Evolutionary conservation across 2,113 vertebrate genomes (phyloP).

Genomic region (Pachyramphus minor): DNA sequence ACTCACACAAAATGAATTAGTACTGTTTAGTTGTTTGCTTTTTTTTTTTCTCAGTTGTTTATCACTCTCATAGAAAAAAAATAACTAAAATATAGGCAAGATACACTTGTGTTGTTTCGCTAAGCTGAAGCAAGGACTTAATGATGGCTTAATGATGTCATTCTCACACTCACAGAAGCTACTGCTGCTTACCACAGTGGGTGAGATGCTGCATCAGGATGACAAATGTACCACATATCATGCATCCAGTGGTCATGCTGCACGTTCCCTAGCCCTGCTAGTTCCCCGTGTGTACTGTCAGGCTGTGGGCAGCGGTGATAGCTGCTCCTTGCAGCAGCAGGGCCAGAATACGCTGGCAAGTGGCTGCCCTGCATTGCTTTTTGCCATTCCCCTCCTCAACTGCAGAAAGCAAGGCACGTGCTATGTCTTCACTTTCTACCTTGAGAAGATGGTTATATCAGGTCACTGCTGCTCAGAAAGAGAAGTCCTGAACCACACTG

Average conservation of each 20-base stretch:
- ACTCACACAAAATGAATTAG: not conserved
- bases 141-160: not conserved
- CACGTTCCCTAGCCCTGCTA: not conserved
- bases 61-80: not conserved
- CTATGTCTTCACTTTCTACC: not conserved
- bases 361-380: too few species aligned
- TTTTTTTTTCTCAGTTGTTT: not conserved
- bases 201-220: rapidly evolving
- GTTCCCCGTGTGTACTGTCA: rapidly evolving
- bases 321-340: not conserved
- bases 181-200: not conserved
- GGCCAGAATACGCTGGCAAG: not conserved
- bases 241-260: rapidly evolving
- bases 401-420: not conserved
- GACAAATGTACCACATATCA: rapidly evolving
- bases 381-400: not conserved
- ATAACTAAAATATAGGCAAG: not conserved
- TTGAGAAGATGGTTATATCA: not conserved
- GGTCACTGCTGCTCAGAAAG: not conserved
- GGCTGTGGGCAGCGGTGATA: not conserved
- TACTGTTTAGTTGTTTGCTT: not conserved
- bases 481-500: not conserved
- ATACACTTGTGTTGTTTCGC: not conserved
- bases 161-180: not conserved
- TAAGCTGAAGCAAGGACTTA: not conserved